Conservation (phyloP, 1,140 invertebrate species). For the Drosophila arawakana region DNA sequence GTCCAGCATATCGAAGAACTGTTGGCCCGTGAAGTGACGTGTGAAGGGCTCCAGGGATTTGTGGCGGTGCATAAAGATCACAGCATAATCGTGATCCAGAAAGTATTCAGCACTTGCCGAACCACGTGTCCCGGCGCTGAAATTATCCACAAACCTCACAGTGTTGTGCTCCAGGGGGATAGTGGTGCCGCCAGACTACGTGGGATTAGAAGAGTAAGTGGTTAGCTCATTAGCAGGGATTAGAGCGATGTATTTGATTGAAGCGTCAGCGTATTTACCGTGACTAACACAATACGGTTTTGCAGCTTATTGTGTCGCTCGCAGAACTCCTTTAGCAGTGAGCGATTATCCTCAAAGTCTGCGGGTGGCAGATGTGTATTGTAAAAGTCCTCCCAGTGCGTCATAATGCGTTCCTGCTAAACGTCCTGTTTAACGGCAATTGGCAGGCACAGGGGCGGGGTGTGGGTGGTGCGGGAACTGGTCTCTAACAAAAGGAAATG, state of each 20-base stretch:
- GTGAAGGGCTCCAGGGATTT: constrained; percentile 96
- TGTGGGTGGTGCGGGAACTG: neutral
- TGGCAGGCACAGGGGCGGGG: constrained; percentile 1
- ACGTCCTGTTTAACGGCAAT: constrained; percentile 4
- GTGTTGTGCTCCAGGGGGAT: constrained; percentile 98
- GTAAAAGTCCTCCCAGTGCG: constrained; percentile 92
- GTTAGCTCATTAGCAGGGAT: constrained; percentile 33
- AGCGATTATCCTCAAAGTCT: constrained; percentile 89
- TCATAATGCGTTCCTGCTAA: constrained; percentile 57
- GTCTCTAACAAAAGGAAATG: constrained; percentile 6
- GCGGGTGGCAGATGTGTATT: constrained; percentile 89
- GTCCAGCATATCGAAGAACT: constrained; percentile 93
- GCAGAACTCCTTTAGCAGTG: constrained; percentile 89
- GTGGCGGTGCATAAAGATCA: constrained; percentile 91
- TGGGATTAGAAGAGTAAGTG: neutral
- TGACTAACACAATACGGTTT: constrained; percentile 90
- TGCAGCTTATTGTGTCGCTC: constrained; percentile 87
- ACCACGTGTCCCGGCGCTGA: constrained; percentile 97
- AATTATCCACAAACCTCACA: constrained; percentile 99
- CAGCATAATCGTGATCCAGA: constrained; percentile 91
- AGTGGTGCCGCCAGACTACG: constrained; percentile 96
- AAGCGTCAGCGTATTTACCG: constrained; percentile 86
- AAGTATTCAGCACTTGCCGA: constrained; percentile 98
- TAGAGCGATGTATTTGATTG: neutral
- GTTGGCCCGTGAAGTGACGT: constrained; percentile 91